A percentile compares a stretch with the other conserved stretches of the same genome.
Evolutionary conservation across 2,113 vertebrate species (phyloP).

Genomic region (Oxyruncus cristatus): DNA sequence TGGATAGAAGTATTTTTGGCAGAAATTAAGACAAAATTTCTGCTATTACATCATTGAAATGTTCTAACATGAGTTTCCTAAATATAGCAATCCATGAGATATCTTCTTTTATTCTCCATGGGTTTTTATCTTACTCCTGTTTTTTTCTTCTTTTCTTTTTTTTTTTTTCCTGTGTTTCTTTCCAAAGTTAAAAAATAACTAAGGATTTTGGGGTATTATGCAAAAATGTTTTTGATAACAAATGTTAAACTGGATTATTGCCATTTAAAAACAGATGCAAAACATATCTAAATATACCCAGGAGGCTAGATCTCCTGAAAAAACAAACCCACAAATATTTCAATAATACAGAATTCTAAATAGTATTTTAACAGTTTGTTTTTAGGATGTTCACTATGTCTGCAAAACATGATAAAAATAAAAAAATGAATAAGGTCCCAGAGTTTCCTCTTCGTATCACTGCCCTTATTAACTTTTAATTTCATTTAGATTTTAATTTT

Average conservation of each 20-base stretch:
- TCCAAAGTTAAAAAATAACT: background rate
- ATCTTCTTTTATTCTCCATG: background rate
- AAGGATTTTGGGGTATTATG: background rate
- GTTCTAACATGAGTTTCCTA: background rate
- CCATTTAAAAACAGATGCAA: background rate
- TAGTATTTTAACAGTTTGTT: background rate
- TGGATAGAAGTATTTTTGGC: background rate
- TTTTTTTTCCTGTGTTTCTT: background rate
- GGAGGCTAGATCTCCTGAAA: background rate
- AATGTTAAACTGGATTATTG: background rate
- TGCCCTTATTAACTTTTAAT: background rate
- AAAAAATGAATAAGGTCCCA: fast-evolving
- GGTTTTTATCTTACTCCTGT: background rate
- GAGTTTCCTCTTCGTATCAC: background rate
- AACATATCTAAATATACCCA: background rate
- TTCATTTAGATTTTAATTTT: background rate
- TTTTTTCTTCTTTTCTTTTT: background rate
- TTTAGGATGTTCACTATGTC: background rate
- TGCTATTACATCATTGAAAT: background rate
- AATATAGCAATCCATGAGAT: background rate
- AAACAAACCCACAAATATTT: background rate
- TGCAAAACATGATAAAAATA: background rate
- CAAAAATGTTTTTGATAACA: background rate
- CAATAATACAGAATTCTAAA: background rate
- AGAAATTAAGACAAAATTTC: background rate